These are phyloP conservation scores for Melopsittacus undulatus DNA, from an alignment of 2,797 vertebrate species.

Conservation along the genomic window DNA sequence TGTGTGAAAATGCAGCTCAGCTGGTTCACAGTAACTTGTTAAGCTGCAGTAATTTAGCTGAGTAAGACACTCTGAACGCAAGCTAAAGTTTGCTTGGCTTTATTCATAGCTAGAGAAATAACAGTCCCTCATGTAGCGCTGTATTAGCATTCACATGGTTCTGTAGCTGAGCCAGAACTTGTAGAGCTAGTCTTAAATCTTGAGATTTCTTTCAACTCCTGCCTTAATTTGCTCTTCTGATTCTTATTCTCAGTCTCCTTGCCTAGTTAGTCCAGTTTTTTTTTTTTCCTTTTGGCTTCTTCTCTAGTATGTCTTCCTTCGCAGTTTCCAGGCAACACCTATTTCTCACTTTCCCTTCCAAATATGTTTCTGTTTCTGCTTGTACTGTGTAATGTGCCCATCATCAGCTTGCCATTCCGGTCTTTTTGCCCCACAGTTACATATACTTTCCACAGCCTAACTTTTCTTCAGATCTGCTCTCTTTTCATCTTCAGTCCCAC, in stretches of 20 bases:
- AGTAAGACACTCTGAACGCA: neutral
- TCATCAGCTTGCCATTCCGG: constrained; percentile 18
- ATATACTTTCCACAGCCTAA: neutral
- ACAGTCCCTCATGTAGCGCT: neutral
- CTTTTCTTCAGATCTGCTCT: constrained; percentile 21
- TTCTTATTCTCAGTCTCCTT: constrained; percentile 32
- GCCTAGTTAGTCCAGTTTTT: constrained; percentile 14
- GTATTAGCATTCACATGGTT: neutral
- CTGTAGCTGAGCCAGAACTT: neutral
- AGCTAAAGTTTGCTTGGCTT: neutral
- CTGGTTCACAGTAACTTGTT: constrained; percentile 26
- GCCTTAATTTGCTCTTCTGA: constrained; percentile 22
- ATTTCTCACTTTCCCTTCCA: neutral
- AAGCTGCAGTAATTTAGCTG: constrained; percentile 56
- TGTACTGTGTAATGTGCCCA: constrained; percentile 39
- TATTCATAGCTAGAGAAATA: neutral
- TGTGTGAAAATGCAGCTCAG: neutral
- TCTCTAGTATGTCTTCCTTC: constrained; percentile 22
- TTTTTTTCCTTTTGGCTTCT: constrained; percentile 49
- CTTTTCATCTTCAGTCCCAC: constrained; percentile 27
- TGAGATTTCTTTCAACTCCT: constrained; percentile 23
- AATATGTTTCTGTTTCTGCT: constrained; percentile 43
- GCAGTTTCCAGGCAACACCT: constrained; percentile 31
- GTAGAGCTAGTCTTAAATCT: neutral
- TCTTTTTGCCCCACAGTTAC: neutral